A percentile compares a stretch with the other conserved stretches of the same genome.
Evolutionary conservation across 2,113 vertebrate species (phyloP).

Genomic region (Carassius gibelio): DNA sequence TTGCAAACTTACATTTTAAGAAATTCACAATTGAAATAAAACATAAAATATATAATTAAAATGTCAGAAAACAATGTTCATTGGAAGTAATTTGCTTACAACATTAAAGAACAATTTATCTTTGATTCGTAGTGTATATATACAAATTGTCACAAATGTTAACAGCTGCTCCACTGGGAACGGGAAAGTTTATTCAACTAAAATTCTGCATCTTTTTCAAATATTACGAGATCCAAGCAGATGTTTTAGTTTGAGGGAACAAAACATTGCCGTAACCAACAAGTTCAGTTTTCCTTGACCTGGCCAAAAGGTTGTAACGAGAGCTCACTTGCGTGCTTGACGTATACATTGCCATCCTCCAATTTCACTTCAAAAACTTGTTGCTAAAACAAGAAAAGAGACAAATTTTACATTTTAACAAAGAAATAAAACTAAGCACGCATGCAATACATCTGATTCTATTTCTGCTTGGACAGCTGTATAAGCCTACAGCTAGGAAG

Average conservation of each 20-base stretch:
- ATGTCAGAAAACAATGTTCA: background rate
- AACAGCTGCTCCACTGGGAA: background rate
- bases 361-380: slow-evolving; percentile 74
- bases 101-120: background rate
- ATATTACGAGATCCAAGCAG: slow-evolving; percentile 10
- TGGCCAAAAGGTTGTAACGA: slow-evolving; percentile 66
- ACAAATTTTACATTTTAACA: background rate
- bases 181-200: background rate
- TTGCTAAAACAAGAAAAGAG: slow-evolving; percentile 64
- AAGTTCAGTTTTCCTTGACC: slow-evolving; percentile 57
- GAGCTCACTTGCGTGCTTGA: slow-evolving; percentile 70
- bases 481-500: slow-evolving; percentile 8
- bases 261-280: background rate
- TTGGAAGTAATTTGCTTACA: background rate
- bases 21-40: slow-evolving; percentile 15
- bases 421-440: background rate
- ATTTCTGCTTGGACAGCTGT: slow-evolving; percentile 15
- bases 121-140: background rate
- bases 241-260: slow-evolving; percentile 3
- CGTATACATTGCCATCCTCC: slow-evolving; percentile 70
- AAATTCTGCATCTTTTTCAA: background rate
- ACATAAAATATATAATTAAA: background rate
- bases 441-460: background rate
- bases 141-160: slow-evolving; percentile 7
- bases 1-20: background rate